Evolutionary conservation across 2,888 invertebrate species (phyloP).

Genomic region (Halocaridina rubra): DNA sequence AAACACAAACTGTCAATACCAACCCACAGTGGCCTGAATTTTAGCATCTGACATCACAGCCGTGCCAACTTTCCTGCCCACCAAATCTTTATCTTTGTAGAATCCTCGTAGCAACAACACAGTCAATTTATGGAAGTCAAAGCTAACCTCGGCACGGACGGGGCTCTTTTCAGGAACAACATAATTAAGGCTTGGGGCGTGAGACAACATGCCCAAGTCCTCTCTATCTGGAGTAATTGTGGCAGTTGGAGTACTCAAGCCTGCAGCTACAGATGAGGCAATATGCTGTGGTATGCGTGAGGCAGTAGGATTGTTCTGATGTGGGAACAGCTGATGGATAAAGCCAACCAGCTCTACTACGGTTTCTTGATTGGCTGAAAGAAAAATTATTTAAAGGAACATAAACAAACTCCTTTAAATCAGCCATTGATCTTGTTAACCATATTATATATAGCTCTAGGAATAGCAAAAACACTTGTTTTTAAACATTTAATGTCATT

Average conservation of each 20-base stretch:
- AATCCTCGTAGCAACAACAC: constrained; percentile 86
- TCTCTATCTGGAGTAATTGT: background rate
- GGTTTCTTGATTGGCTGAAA: constrained; percentile 91
- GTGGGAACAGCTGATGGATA: constrained; percentile 71
- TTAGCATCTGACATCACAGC: constrained; percentile 91
- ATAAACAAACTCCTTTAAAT: too few species aligned
- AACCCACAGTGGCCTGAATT: constrained; percentile 85
- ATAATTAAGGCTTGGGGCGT: constrained; percentile 66
- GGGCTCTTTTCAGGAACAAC: constrained; percentile 32
- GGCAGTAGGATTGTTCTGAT: background rate
- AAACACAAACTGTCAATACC: constrained; percentile 64
- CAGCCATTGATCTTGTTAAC: too few species aligned
- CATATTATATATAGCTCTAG: too few species aligned
- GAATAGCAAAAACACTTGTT: too few species aligned
- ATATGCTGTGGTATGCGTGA: constrained; percentile 14
- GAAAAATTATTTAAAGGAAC: constrained; percentile 25
- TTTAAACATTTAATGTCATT: too few species aligned
- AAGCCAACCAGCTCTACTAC: constrained; percentile 94
- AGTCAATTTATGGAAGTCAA: constrained; percentile 92
- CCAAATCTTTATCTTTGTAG: constrained; percentile 76
- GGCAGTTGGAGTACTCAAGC: background rate
- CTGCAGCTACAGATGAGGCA: background rate
- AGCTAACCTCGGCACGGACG: constrained; percentile 81
- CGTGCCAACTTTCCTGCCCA: constrained; percentile 91
- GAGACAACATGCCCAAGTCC: background rate